Evolutionary conservation across 2,797 vertebrate genomes (phyloP), one percentile per base, ranked within the genome.

Genomic region (Pseudochirops corinnae): DNA sequence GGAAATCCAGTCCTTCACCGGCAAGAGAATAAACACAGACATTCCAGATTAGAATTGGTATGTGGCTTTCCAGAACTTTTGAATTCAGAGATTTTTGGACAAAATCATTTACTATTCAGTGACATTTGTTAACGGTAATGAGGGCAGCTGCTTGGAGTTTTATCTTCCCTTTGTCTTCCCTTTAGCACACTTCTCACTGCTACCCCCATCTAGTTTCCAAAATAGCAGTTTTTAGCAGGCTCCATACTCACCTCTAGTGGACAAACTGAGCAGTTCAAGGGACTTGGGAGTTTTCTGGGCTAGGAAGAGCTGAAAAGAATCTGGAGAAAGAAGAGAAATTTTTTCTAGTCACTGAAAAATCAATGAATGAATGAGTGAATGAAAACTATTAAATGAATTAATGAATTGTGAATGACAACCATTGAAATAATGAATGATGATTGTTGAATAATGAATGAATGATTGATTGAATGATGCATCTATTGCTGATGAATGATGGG

Each of bases 171-270:
- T 93, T 87, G 92, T 97, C 91, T 52, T 56, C 95, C 11, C 4
- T 92, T 58, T 92, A 92, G 91, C 90, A 58, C 46, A 58, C 26
- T 93, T 95, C 55, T 58, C 21, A 67, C 50, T 24, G 3, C 14
- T 26, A 21, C 39, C 67, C n/a, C 67, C 18, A 24, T 46, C n/a
- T 82, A 39, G 62, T n/a, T 12, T 26, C 0, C 3, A 90, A 92
- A 2, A 55, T n/a, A 16, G 91, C 62, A 95, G 94, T 39, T 97
- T 93, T 95, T 97, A 96, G 93, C 0, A 98, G 96, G 98, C 97
- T 98, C 97, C 98, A 98, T 90, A 97, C 97, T 97, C 91, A 98
- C 98, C 98, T 98, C 98, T 98, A 97, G 98, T 97, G 98, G 96
- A 28, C 21, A 90, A 95, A 55, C 56, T 11, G 62, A 93, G 94